Evolutionary conservation across 2,888 invertebrate species (phyloP).

Genomic region (Megalurothrips usitatus): DNA sequence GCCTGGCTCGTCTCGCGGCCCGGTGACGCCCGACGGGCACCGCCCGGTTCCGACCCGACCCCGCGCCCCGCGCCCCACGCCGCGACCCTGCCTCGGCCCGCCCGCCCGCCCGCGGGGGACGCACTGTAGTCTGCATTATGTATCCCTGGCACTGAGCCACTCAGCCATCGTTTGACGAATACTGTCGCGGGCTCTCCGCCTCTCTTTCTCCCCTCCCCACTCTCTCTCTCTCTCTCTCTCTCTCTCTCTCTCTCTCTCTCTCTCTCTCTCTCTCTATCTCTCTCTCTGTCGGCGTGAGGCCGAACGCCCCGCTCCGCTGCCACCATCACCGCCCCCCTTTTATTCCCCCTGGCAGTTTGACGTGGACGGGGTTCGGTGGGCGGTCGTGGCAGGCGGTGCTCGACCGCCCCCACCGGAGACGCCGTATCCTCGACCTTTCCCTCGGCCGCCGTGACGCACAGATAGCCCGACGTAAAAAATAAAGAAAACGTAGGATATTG

Average conservation of each 20-base stretch:
- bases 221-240: conserved; percentile 1
- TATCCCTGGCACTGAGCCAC: background rate
- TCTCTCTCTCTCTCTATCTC: background rate
- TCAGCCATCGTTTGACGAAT: conserved; percentile 45
- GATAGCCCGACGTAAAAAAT: too few relatives aligned
- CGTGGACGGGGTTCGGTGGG: too few relatives aligned
- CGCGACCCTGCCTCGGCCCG: conserved; percentile 32
- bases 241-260: background rate
- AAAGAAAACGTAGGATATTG: too few relatives aligned
- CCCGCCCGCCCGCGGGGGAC: conserved; percentile 43
- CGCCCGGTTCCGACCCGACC: background rate
- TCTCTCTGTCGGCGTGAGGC: background rate
- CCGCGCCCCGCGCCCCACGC: background rate
- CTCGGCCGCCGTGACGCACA: too few relatives aligned
- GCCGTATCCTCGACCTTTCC: too few relatives aligned
- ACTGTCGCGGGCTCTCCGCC: conserved; percentile 40
- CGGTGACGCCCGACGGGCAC: too few relatives aligned
- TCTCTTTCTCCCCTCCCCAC: background rate
- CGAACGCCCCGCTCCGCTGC: background rate
- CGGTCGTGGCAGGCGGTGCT: too few relatives aligned
- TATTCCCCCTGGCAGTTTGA: too few relatives aligned
- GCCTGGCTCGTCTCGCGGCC: too few relatives aligned
- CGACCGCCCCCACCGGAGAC: too few relatives aligned
- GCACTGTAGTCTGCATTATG: conserved; percentile 16
- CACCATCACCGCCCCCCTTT: background rate